Evolutionary conservation across 2,888 invertebrate genomes (phyloP), one percentile per base, ranked within the genome.

Genomic region (Syrista parreyssii): DNA sequence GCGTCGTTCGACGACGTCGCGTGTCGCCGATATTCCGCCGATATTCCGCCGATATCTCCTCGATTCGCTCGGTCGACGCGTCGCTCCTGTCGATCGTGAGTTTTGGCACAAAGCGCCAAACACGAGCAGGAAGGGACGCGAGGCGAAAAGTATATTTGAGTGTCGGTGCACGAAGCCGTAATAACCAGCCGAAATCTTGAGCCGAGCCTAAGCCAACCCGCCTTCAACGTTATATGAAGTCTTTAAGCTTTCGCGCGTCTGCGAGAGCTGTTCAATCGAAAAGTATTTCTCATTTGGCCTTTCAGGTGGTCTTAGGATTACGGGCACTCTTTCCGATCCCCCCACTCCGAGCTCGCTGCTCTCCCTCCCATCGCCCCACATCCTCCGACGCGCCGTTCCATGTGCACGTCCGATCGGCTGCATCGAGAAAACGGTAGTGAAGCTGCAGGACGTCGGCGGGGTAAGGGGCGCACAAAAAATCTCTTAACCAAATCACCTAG

Each of bases 281-380:
- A 90, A 90, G 88, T 89, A 90, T 90, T 90, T 90, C 89, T 90
- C 90, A 90, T 90, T 90, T 90, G 87, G 86, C 84, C 87, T 89
- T 87, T 89, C 88, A 88, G 80, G 84, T 83, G 84, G 87, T 84
- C 88, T 86, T 84, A 84, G 88, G 90, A 90, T 90, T 89, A 89
- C 83, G 80, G 83, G 81, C 81, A 78, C 81, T 84, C 80, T 40
- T 74, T 69, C 69, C 69, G 1, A n/a, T 69, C 30, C 0, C 1
- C 69, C 11, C 69, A 2, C n/a, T 11, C 11, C 30, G 12, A 4
- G n/a, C 31, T 12, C 35, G 2, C 12, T 12, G 12, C 3, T 35
- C 35, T 35, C 35, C 36, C 36, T 4, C 36, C 12, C 4, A 12
- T 1, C 4, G 4, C 12, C 36, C 12, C 36, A 15, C 4, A 12